Evolutionary conservation across 1,140 invertebrate genomes (phyloP).

Genomic region (Ceratoteleas bidentatus): DNA sequence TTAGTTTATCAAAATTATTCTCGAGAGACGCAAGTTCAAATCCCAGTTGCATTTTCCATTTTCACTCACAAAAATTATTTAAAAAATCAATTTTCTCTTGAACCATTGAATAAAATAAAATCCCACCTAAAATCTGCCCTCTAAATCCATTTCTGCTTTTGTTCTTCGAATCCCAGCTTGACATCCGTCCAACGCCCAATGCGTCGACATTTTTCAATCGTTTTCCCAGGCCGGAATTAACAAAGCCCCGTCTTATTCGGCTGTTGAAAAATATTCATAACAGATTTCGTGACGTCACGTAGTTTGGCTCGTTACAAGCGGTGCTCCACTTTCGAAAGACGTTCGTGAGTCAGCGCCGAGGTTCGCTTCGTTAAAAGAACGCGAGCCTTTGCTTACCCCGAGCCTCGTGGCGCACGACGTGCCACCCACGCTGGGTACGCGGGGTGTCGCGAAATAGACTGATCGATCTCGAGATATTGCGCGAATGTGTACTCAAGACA

Average conservation of each 20-base stretch:
- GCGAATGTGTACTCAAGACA: slow-evolving; percentile 33
- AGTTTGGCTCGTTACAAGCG: slow-evolving; percentile 41
- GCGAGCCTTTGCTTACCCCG: slow-evolving; percentile 56
- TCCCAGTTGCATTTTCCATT: too few species aligned
- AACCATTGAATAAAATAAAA: too few species aligned
- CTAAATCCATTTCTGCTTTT: background rate
- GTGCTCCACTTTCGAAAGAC: slow-evolving; percentile 66
- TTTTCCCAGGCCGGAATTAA: slow-evolving; percentile 26
- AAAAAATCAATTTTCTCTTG: too few species aligned
- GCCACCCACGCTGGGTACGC: slow-evolving; percentile 68
- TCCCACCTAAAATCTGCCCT: too few species aligned
- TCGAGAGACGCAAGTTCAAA: too few species aligned
- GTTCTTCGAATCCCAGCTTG: background rate
- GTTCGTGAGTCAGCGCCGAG: slow-evolving; percentile 67
- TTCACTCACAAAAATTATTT: too few species aligned
- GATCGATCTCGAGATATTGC: slow-evolving; percentile 61
- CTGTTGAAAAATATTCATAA: slow-evolving; percentile 55
- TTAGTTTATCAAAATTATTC: too few species aligned
- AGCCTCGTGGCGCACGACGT: slow-evolving; percentile 41
- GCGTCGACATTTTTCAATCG: slow-evolving; percentile 1
- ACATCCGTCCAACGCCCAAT: background rate
- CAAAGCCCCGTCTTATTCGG: slow-evolving; percentile 21
- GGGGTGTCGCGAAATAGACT: slow-evolving; percentile 67
- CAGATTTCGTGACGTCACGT: slow-evolving; percentile 42
- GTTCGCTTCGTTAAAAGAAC: slow-evolving; percentile 64